phyloP scores from a whole-genome alignment of 2,888 invertebrate species.

The Cephalotes varians region DNA sequence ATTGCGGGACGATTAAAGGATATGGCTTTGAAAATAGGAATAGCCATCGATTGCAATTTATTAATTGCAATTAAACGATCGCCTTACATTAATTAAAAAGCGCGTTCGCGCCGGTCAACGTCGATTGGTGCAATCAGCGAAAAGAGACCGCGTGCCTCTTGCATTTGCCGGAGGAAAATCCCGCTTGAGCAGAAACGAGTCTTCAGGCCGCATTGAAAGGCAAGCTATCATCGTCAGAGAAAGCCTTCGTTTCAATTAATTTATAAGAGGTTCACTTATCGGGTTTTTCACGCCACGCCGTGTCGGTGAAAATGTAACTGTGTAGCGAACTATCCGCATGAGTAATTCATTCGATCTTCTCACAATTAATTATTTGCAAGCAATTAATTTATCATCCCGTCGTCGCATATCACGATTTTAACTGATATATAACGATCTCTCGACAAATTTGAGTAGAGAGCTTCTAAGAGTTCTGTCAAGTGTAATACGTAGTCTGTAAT shows the following conservation, averaged over 20 bases:
- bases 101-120: slow-evolving; percentile 39
- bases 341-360: not conserved
- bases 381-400: not conserved
- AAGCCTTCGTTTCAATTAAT: slow-evolving; percentile 23
- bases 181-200: slow-evolving; percentile 1
- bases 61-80: slow-evolving; percentile 76
- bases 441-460: not conserved
- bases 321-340: not conserved
- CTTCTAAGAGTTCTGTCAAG: not conserved
- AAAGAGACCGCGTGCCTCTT: slow-evolving; percentile 12
- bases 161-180: slow-evolving; percentile 30
- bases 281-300: slow-evolving; percentile 2
- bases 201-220: slow-evolving; percentile 16
- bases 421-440: not conserved
- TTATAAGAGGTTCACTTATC: slow-evolving; percentile 19
- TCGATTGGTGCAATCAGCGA: slow-evolving; percentile 70
- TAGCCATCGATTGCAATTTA: slow-evolving; percentile 52
- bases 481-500: slow-evolving; percentile 25
- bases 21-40: slow-evolving; percentile 64
- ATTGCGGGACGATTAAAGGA: slow-evolving; percentile 68
- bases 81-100: slow-evolving; percentile 74
- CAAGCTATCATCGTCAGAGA: slow-evolving; percentile 34
- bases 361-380: not conserved
- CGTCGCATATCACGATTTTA: not conserved
- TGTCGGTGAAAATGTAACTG: slow-evolving; percentile 1